Percentiles rank a stretch among this genome's conserved stretches.
Conservation (phyloP, 1,140 invertebrate genomes). For the Idris sp. region DNA sequence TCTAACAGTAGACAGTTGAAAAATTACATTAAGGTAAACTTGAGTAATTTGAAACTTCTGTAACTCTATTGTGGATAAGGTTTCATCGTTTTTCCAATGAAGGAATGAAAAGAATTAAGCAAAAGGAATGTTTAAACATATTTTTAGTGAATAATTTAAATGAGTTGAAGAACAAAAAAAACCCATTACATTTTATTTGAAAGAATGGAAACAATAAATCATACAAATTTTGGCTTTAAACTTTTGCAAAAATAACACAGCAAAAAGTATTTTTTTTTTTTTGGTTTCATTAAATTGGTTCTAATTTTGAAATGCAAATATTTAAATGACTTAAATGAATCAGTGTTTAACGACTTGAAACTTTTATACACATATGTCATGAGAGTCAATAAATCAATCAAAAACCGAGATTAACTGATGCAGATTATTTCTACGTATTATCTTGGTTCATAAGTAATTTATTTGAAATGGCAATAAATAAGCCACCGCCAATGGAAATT, state of each 20-base stretch:
- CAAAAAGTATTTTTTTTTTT: no score
- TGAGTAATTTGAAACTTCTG: neutral
- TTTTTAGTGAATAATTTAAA: no score
- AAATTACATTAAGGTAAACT: constrained; percentile 2
- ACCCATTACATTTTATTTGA: no score
- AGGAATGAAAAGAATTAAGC: no score
- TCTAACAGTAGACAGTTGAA: neutral
- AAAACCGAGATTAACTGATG: neutral
- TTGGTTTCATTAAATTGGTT: neutral
- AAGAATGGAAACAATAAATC: no score
- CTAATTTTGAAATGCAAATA: neutral
- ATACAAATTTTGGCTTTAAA: no score
- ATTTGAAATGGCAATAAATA: neutral
- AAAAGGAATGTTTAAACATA: no score
- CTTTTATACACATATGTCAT: constrained; percentile 10
- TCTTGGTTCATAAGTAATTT: constrained; percentile 7
- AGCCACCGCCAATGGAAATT: constrained; percentile 11
- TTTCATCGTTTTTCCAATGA: no score
- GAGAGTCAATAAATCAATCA: constrained; percentile 11
- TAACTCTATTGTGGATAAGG: neutral
- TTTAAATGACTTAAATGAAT: neutral
- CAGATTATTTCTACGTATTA: constrained; percentile 17
- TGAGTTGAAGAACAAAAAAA: no score
- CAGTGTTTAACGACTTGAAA: neutral
- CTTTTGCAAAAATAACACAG: no score